These are phyloP conservation scores for Bombus sylvicola DNA, from an alignment of 1,140 invertebrate species.

Conservation along the genomic window DNA sequence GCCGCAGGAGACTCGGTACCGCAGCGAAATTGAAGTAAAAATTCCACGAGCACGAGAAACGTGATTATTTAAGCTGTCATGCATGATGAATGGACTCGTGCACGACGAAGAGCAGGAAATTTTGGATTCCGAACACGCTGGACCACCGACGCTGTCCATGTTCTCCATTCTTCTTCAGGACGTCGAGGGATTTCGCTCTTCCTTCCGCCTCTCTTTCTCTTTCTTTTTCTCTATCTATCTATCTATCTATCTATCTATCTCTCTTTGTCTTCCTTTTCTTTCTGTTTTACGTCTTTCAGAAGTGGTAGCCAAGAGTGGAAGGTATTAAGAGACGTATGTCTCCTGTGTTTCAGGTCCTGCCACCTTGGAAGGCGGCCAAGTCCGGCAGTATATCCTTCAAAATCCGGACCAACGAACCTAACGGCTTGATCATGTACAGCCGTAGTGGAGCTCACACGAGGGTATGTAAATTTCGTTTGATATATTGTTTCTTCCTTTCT, in stretches of 20 bases:
- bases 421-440: conserved; percentile 96
- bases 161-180: conserved; percentile 60
- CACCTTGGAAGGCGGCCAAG: conserved; percentile 93
- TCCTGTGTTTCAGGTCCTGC: conserved; percentile 88
- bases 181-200: conserved; percentile 48
- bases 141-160: conserved; percentile 17
- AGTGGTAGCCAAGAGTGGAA: conserved; percentile 49
- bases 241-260: conserved; percentile 21
- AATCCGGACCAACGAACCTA: conserved; percentile 96
- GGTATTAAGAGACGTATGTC: conserved; percentile 70
- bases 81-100: conserved; percentile 59
- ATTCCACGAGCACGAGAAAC: conserved; percentile 49
- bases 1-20: conserved; percentile 16
- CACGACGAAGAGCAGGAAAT: conserved; percentile 44
- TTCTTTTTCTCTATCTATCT: conserved; percentile 9
- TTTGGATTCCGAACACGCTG: conserved; percentile 64
- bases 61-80: conserved; percentile 63
- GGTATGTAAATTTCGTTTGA: conserved; percentile 79
- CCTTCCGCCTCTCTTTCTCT: conserved; percentile 3
- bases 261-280: conserved; percentile 27
- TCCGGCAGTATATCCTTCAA: conserved; percentile 95
- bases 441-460: conserved; percentile 90
- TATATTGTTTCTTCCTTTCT: background rate
- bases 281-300: conserved; percentile 15
- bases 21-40: conserved; percentile 41